These are phyloP conservation scores for Lates calcarifer DNA, from an alignment of 2,113 vertebrate genomes.

Conservation along the genomic window DNA sequence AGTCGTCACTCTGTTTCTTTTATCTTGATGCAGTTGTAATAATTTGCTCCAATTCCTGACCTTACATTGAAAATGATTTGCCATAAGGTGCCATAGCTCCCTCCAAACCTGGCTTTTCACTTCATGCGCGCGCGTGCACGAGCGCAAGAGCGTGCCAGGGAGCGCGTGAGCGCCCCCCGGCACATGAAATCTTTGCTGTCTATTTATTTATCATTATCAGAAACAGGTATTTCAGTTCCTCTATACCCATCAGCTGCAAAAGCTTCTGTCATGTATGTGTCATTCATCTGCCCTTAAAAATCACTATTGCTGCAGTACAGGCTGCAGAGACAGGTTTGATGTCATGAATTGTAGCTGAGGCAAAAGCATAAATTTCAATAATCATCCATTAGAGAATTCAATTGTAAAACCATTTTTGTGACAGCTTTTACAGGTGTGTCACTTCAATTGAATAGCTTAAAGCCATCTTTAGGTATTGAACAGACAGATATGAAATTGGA, in stretches of 20 bases:
- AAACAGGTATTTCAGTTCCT: slow-evolving; percentile 34
- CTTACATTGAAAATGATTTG: slow-evolving; percentile 13
- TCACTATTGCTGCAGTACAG: slow-evolving; percentile 34
- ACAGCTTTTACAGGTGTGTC: slow-evolving; percentile 36
- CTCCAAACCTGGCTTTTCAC: slow-evolving; percentile 27
- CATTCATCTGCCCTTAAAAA: slow-evolving; percentile 52
- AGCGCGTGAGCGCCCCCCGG: neutral
- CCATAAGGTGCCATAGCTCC: neutral
- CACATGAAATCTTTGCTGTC: slow-evolving; percentile 33
- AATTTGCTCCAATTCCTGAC: slow-evolving; percentile 19
- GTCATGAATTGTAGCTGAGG: slow-evolving; percentile 29
- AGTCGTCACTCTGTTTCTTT: slow-evolving; percentile 2
- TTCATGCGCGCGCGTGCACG: slow-evolving; percentile 24
- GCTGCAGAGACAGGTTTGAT: slow-evolving; percentile 46
- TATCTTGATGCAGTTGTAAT: slow-evolving; percentile 15
- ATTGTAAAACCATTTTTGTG: neutral
- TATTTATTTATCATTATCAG: slow-evolving; percentile 39
- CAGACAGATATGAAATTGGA: slow-evolving; percentile 20
- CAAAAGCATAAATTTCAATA: slow-evolving; percentile 6
- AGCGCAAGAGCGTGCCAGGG: slow-evolving; percentile 4
- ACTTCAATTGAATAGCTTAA: slow-evolving; percentile 24
- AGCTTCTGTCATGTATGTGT: slow-evolving; percentile 45
- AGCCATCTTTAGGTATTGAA: slow-evolving; percentile 43
- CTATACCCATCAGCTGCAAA: slow-evolving; percentile 24
- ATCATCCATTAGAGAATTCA: slow-evolving; percentile 18